These are phyloP conservation scores for Toxotes chatareus DNA, from an alignment of 2,113 vertebrate genomes.

Conservation along the genomic window DNA sequence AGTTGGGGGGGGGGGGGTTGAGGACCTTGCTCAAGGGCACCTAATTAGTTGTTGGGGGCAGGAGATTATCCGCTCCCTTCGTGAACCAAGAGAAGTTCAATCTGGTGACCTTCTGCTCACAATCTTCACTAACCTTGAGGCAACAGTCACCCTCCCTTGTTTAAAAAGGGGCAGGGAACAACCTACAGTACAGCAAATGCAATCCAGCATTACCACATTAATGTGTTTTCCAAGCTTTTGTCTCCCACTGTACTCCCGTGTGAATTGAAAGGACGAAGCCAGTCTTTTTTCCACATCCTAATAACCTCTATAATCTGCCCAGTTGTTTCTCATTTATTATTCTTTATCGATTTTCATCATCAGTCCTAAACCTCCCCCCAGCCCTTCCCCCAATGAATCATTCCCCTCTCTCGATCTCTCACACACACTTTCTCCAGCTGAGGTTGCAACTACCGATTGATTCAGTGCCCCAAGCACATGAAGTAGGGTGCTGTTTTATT, in stretches of 20 bases:
- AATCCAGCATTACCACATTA: conserved; percentile 53
- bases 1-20: conserved; percentile 61
- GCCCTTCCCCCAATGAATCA: conserved; percentile 79
- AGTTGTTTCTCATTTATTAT: conserved; percentile 86
- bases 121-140: conserved; percentile 64
- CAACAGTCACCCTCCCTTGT: conserved; percentile 49
- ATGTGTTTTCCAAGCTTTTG: conserved; percentile 58
- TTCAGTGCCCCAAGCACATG: conserved; percentile 75
- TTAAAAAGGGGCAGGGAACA: conserved; percentile 28
- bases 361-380: conserved; percentile 70
- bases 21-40: conserved; percentile 74
- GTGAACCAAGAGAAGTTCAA: conserved; percentile 65
- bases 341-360: conserved; percentile 86
- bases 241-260: conserved; percentile 29
- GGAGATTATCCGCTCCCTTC: conserved; percentile 64
- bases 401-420: conserved; percentile 52
- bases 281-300: conserved; percentile 73
- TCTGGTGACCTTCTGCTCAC: conserved; percentile 69
- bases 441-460: conserved; percentile 80
- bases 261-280: conserved; percentile 62
- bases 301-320: conserved; percentile 83
- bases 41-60: conserved; percentile 72
- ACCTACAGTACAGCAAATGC: conserved; percentile 25
- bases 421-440: conserved; percentile 59
- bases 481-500: conserved; percentile 72